phyloP scores from a whole-genome alignment of 2,113 vertebrate genomes.

The Enhydra lutris region DNA sequence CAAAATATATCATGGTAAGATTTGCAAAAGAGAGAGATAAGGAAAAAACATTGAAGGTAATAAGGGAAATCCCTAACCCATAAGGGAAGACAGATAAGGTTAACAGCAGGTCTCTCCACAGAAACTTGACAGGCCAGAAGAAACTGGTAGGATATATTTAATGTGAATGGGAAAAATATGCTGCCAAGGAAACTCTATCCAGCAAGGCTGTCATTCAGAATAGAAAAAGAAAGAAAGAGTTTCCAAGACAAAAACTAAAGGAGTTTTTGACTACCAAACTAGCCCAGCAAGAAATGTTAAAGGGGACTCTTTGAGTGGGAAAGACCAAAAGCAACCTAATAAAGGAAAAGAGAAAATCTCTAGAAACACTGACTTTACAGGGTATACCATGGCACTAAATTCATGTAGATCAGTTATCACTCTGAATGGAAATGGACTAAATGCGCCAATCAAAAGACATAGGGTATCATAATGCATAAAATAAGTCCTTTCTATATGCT shows the following conservation, averaged over 20 bases:
- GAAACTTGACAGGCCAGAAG: not conserved
- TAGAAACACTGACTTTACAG: not conserved
- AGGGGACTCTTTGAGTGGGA: not conserved
- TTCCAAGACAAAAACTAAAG: not conserved
- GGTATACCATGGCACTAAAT: not conserved
- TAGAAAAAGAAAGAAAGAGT: not conserved
- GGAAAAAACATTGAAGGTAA: not conserved
- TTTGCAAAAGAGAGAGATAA: not conserved
- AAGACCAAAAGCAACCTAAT: not conserved
- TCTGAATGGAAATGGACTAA: not conserved
- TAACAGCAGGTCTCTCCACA: not conserved
- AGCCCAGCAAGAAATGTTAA: not conserved
- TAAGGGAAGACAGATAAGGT: not conserved
- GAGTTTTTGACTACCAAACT: not conserved
- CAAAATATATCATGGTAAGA: not conserved
- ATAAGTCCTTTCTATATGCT: too few relatives aligned
- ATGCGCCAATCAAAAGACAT: not conserved
- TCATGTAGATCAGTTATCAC: not conserved
- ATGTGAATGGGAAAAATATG: not conserved
- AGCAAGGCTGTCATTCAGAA: not conserved
- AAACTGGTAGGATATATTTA: not conserved
- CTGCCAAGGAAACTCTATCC: not conserved
- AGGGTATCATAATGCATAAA: too few relatives aligned
- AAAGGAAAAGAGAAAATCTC: not conserved
- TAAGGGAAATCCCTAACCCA: not conserved